These are phyloP conservation scores for Oryctes rhinoceros DNA, from an alignment of 1,140 invertebrate genomes.

Conservation along the genomic window DNA sequence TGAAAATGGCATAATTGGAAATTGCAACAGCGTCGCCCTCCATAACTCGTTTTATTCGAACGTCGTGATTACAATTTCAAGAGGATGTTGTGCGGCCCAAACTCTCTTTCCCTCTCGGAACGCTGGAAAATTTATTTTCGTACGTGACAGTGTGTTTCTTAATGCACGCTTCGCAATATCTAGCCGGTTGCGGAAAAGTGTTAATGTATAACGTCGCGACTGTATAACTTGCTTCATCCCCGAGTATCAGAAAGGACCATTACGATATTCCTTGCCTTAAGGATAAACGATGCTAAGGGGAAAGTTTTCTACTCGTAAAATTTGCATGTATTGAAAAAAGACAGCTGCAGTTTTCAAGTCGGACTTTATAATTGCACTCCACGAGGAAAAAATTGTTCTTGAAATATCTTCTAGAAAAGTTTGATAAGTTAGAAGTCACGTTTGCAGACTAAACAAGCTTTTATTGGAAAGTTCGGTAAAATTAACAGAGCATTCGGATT, in stretches of 20 bases:
- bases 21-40: constrained; percentile 11
- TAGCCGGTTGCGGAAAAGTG: neutral
- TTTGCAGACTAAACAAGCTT: no score
- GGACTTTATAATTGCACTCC: no score
- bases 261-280: neutral
- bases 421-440: no score
- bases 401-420: no score
- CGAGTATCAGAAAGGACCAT: neutral
- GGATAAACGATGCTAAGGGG: no score
- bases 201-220: neutral
- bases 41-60: constrained; percentile 15
- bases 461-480: no score
- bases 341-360: no score
- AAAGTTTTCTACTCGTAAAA: no score
- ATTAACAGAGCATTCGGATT: no score
- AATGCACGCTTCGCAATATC: neutral
- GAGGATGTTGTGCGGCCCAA: neutral
- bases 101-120: neutral
- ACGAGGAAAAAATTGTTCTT: no score
- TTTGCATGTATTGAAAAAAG: no score
- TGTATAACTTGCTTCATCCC: constrained; percentile 9
- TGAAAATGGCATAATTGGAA: constrained; percentile 30
- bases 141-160: constrained; percentile 25
- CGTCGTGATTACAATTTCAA: constrained; percentile 20
- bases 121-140: neutral